A percentile compares a stretch with the other conserved stretches of the same genome.
Evolutionary conservation across 2,113 vertebrate species (phyloP).

Genomic region (Malurus cyaneus): DNA sequence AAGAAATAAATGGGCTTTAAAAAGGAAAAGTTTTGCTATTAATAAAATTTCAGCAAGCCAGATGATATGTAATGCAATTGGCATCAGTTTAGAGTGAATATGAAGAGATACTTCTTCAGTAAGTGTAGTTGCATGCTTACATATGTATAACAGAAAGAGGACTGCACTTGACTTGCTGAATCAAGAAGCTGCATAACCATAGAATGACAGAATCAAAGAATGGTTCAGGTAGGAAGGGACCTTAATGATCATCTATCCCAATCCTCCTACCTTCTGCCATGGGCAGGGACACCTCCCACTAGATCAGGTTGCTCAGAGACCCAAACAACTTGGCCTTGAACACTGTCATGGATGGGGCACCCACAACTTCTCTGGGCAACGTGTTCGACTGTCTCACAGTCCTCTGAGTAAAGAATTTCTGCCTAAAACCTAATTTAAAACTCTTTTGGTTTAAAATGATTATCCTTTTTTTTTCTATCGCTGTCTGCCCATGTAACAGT

Average conservation of each 20-base stretch:
- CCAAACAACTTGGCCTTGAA: background rate
- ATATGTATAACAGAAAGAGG: background rate
- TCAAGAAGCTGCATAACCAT: background rate
- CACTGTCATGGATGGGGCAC: background rate
- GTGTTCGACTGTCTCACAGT: background rate
- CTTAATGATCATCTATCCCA: background rate
- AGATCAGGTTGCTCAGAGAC: background rate
- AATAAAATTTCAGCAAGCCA: background rate
- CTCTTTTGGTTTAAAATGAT: background rate
- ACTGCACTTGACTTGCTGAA: background rate
- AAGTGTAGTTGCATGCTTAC: background rate
- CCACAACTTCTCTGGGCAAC: background rate
- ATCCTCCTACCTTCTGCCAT: rapidly evolving
- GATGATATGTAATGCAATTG: background rate
- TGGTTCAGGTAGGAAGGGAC: background rate
- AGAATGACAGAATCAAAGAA: background rate
- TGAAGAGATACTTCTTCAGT: background rate
- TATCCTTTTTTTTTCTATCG: background rate
- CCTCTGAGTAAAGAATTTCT: background rate
- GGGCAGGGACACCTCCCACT: background rate
- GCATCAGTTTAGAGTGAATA: background rate
- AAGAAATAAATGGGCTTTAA: background rate
- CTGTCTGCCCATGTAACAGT: background rate
- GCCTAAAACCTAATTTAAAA: background rate
- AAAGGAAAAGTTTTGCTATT: background rate